Evolutionary conservation across 1,140 invertebrate species (phyloP), one percentile per base, ranked within the genome.

Genomic region (Diprion similis): DNA sequence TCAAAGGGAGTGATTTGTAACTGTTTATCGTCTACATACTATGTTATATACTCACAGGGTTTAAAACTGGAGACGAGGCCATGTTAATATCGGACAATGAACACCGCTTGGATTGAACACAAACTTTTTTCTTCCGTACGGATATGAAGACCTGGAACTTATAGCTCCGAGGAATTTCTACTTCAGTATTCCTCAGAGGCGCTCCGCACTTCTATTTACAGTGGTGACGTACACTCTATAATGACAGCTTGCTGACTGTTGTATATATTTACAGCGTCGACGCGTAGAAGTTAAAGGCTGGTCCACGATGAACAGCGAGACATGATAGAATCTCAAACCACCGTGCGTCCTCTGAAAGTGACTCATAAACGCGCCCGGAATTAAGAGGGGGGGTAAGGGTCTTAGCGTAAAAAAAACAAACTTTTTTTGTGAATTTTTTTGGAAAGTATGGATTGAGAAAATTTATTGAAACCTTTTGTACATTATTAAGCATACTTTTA

Each of bases 141-240:
- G 51, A 59, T 59, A 59, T 17, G 51, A 15, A 59, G 11, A 17
- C 51, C 51, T 59, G 51, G 51, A 59, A 76, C 66, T 37, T n/a
- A n/a, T n/a, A 77, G 37, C 45, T 45, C 19, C 66, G 46, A 15
- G 24, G 17, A 10, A n/a, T 15, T 46, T 24, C 71, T 76, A 71
- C 68, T 65, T 37, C 24, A 37, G 24, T 51, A 71, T 73, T 46
- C 46, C 19, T 37, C 45, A 71, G 66, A 70, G 68, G 45, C 64
- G 73, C 72, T 37, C 68, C 46, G 71, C 68, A 75, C 66, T 78
- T 82, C 82, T 83, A 83, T 82, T 83, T 83, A 80, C 75, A 82
- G 82, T 76, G 79, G 69, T 83, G 81, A 83, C 81, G 80, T 78
- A 71, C 76, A 18, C 66, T 71, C 37, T n/a, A 59, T 59, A 59